Conservation (phyloP, 53 echinoderm and acorn worm genomes). For the Echinarachnius parma region DNA sequence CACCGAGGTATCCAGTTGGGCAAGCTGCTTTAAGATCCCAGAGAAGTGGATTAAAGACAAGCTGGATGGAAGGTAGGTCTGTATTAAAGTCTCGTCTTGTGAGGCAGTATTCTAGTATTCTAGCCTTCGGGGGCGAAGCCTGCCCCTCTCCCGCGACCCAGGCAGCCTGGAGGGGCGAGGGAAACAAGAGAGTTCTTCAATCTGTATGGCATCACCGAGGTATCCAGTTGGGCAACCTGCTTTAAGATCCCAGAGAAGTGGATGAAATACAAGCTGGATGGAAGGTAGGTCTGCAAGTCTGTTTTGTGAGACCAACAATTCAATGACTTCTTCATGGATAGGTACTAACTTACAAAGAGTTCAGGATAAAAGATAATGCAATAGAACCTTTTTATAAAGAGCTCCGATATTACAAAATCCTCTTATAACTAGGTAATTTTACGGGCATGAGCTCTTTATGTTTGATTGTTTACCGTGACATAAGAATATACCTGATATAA, state of each 20-base stretch:
- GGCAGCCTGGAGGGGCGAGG: constrained; percentile 54
- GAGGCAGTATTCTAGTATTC: too few relatives aligned
- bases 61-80: constrained; percentile 34
- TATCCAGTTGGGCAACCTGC: constrained; percentile 85
- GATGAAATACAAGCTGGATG: not conserved
- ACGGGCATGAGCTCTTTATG: too few relatives aligned
- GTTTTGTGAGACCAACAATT: too few relatives aligned
- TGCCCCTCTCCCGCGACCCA: constrained; percentile 70
- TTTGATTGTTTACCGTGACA: too few relatives aligned
- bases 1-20: constrained; percentile 96
- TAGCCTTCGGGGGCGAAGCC: constrained; percentile 86
- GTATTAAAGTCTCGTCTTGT: too few relatives aligned
- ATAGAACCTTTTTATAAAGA: too few relatives aligned
- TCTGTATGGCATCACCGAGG: constrained; percentile 93
- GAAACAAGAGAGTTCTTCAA: constrained; percentile 71
- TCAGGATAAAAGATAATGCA: too few relatives aligned
- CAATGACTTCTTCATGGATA: too few relatives aligned
- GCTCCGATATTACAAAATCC: too few relatives aligned
- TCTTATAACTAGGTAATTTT: too few relatives aligned
- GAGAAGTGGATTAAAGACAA: constrained; percentile 19
- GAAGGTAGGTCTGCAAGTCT: constrained; percentile 33
- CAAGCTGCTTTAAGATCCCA: constrained; percentile 61
- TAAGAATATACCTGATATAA: too few relatives aligned
- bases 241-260: constrained; percentile 54
- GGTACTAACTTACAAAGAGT: too few relatives aligned